Conservation (phyloP, 1,140 invertebrate species). For the Anthonomus grandis region DNA sequence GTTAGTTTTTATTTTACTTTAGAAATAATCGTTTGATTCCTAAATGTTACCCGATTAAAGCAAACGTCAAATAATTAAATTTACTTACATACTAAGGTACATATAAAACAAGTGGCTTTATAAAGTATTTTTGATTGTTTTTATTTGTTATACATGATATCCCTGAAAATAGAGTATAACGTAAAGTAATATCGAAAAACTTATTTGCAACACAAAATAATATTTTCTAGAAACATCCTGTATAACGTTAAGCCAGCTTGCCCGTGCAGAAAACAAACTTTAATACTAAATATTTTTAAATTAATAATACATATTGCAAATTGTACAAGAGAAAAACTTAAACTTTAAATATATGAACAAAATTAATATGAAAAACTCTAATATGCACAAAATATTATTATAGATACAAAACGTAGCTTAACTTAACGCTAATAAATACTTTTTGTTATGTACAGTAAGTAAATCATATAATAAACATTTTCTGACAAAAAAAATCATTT, state of each 20-base stretch:
- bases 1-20: constrained; percentile 9
- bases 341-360: constrained; percentile 18
- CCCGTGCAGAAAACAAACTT: background rate
- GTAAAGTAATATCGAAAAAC: background rate
- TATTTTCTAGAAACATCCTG: background rate
- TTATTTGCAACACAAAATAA: background rate
- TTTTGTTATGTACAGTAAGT: constrained; percentile 44
- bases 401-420: constrained; percentile 10
- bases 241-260: background rate
- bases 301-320: constrained; percentile 20
- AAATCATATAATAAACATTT: constrained; percentile 43
- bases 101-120: too few species aligned
- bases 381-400: constrained; percentile 14
- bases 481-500: constrained; percentile 41
- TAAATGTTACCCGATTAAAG: constrained; percentile 3
- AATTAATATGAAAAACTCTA: constrained; percentile 9
- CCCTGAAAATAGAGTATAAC: too few species aligned
- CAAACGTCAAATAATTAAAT: constrained; percentile 2
- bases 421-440: constrained; percentile 43
- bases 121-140: too few species aligned
- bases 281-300: constrained; percentile 13
- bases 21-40: constrained; percentile 7
- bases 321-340: constrained; percentile 22
- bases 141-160: too few species aligned
- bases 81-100: constrained; percentile 20